A percentile compares a stretch with the other conserved stretches of the same genome.
Evolutionary conservation across 2,113 vertebrate genomes (phyloP).

Genomic region (Mirza zaza): DNA sequence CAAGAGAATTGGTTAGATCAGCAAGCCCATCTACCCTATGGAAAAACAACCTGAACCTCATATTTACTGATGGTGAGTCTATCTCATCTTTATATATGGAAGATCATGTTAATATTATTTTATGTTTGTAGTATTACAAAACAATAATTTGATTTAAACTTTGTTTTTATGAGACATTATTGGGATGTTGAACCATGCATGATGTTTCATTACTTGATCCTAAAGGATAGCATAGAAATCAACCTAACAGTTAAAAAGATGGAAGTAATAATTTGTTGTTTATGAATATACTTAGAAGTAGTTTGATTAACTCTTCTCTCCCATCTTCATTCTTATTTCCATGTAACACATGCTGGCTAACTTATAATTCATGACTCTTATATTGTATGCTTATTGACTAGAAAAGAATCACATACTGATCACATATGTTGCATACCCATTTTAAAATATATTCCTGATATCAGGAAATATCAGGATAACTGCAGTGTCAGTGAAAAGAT

Average conservation of each 20-base stretch:
- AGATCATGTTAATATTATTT: background rate
- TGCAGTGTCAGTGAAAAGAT: background rate
- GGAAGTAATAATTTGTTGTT: background rate
- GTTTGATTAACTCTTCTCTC: background rate
- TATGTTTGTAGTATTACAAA: conserved; percentile 4
- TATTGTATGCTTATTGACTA: conserved; percentile 22
- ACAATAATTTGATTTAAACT: conserved; percentile 9
- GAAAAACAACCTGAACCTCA: conserved; percentile 35
- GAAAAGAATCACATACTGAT: background rate
- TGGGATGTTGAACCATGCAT: background rate
- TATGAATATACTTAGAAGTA: conserved; percentile 10
- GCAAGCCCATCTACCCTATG: background rate
- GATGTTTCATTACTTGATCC: background rate
- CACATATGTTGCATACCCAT: background rate
- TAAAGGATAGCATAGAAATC: background rate
- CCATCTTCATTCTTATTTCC: background rate
- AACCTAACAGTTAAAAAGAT: background rate
- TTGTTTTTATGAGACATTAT: conserved; percentile 10
- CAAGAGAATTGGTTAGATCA: background rate
- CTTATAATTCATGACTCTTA: background rate
- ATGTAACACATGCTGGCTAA: background rate
- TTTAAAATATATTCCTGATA: conserved; percentile 49
- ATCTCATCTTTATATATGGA: background rate
- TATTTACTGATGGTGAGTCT: conserved; percentile 47
- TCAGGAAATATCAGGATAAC: conserved; percentile 21